Evolutionary conservation across 2,888 invertebrate genomes (phyloP).

Genomic region (Mayetiola destructor): DNA sequence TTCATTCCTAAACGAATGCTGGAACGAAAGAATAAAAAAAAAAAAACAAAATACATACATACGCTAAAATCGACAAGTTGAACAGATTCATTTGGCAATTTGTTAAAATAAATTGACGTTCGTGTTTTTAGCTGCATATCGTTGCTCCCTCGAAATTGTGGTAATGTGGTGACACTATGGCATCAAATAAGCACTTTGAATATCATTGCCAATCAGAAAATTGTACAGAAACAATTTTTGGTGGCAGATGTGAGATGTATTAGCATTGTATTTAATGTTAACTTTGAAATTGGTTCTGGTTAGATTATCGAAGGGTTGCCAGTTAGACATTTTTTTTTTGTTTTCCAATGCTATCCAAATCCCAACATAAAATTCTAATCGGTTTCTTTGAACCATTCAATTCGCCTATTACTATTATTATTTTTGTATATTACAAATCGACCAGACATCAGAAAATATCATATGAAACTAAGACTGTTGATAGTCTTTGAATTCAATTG

Average conservation of each 20-base stretch:
- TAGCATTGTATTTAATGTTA: conserved; percentile 16
- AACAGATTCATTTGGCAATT: too few species aligned
- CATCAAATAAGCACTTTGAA: background rate
- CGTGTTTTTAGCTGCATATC: background rate
- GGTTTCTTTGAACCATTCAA: too few species aligned
- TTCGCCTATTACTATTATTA: too few species aligned
- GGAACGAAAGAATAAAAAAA: too few species aligned
- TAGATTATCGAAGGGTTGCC: conserved; percentile 15
- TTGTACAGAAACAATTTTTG: conserved; percentile 10
- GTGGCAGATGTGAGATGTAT: conserved; percentile 16
- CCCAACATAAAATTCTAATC: background rate
- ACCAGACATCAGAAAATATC: too few species aligned
- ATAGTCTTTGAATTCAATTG: too few species aligned
- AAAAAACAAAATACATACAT: too few species aligned
- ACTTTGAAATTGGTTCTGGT: conserved; percentile 16
- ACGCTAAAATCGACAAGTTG: too few species aligned
- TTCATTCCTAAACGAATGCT: too few species aligned
- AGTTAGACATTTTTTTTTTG: background rate
- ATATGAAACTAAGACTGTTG: too few species aligned
- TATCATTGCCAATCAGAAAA: background rate
- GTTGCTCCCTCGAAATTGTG: background rate
- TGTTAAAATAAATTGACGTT: background rate
- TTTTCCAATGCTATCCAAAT: background rate
- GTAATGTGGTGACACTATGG: background rate
- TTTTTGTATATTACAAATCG: too few species aligned